phyloP scores from a whole-genome alignment of 2,888 invertebrate species.

The Leuctra nigra region DNA sequence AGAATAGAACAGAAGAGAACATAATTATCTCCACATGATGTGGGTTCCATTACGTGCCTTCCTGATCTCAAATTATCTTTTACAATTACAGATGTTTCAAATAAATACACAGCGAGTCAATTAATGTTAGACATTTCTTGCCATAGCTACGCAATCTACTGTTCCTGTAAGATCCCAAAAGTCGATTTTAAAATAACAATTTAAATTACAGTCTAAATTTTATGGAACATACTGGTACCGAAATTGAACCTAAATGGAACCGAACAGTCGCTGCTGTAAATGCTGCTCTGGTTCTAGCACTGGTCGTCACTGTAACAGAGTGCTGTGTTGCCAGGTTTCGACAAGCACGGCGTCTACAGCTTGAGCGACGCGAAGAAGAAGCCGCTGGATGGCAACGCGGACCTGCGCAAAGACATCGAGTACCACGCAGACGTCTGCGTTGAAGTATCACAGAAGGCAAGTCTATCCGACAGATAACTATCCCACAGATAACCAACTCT shows the following conservation, averaged over 20 bases:
- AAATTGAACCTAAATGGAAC: background rate
- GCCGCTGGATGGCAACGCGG: conserved; percentile 49
- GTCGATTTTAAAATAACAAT: no score
- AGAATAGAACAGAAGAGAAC: no score
- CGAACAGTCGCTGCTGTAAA: background rate
- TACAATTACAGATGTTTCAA: no score
- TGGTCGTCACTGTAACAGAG: background rate
- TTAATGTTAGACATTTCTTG: no score
- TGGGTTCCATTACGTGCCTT: no score
- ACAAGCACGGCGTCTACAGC: conserved; percentile 52
- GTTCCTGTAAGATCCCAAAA: no score
- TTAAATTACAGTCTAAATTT: no score
- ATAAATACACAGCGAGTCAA: no score
- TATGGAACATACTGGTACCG: background rate
- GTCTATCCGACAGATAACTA: conserved; percentile 34
- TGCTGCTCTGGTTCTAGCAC: background rate
- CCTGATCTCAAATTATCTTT: no score
- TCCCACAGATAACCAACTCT: no score
- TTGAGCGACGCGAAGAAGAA: conserved; percentile 59
- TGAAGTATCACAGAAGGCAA: conserved; percentile 56
- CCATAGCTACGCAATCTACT: no score
- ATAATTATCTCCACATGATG: no score
- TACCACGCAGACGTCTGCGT: conserved; percentile 56
- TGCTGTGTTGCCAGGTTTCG: conserved; percentile 38
- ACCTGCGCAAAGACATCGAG: conserved; percentile 49